Base-by-base conservation (phyloP, 2,888 invertebrate genomes). In the Zygogramma bicolorata region DNA sequence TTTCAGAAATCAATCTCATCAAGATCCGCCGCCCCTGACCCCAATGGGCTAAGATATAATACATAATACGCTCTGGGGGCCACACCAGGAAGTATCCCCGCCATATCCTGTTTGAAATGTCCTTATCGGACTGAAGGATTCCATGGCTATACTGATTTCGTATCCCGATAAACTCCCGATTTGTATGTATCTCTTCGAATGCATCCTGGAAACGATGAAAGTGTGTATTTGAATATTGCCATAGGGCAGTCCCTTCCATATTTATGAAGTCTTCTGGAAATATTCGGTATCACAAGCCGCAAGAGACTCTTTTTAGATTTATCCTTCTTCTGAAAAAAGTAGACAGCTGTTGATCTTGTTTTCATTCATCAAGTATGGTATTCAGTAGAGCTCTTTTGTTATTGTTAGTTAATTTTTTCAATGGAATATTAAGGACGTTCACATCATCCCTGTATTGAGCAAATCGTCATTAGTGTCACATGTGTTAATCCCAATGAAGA, bases 41-140 rank as follows among this genome's bases (percentile, higher is more conserved):
- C 25, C 25, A 38, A 22, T 62, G 22, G 62, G 40, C 27, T 25
- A 8, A 25, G 49, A 70, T 65, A 80, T 81, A 79, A 81, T 81
- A 80, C 81, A 81, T 80, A 82, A 81, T 78, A 79, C 76, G 74
- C 76, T 80, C 79, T 79, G 78, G 75, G 79, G 81, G 80, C 81
- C 80, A 82, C 81, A 82, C 77, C 77, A 81, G 83, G 81, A 81
- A 80, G 80, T 80, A 79, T 81, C 82, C 79, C 75, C 79, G 80
- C 80, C 76, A 79, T 81, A 80, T 80, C 79, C 80, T 78, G 79
- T 81, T 80, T 71, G 72, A 70, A 75, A 77, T 73, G 70, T 71
- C 70, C 72, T 77, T 77, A 77, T 77, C 77, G 67, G 75, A 57
- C 66, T 38, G 58, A 70, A 72, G 68, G 80, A 80, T 80, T 80